phyloP scores from a whole-genome alignment of 2,797 vertebrate genomes.

The Myotis findleyi region DNA sequence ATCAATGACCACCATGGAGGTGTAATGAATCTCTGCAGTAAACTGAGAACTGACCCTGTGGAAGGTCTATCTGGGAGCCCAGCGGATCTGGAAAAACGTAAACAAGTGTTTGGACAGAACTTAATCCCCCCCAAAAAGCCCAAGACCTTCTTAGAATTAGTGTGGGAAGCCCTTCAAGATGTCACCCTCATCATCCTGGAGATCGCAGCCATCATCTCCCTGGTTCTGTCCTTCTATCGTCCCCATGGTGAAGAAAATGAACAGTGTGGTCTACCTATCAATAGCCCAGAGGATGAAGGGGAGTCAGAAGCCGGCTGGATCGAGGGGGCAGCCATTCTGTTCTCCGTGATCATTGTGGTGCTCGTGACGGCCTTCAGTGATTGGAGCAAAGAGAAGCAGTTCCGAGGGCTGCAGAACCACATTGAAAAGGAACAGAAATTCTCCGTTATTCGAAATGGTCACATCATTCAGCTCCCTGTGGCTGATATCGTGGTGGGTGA shows the following conservation, averaged over 20 bases:
- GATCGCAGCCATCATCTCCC: constrained; percentile 97
- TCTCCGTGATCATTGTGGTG: constrained; percentile 97
- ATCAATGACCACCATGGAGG: constrained; percentile 91
- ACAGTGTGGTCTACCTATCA: constrained; percentile 89
- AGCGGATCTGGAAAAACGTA: constrained; percentile 94
- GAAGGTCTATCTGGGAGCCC: constrained; percentile 98
- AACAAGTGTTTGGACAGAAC: constrained; percentile 93
- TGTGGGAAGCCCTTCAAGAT: constrained; percentile 99
- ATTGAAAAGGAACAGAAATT: constrained; percentile 99
- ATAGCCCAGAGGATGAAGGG: constrained; percentile 92
- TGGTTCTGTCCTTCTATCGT: constrained; percentile 97
- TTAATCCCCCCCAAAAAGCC: constrained; percentile 97
- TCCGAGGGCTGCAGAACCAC: constrained; percentile 97
- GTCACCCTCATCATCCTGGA: constrained; percentile 98
- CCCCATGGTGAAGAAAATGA: constrained; percentile 92
- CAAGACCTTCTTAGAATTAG: constrained; percentile 97
- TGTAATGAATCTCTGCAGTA: constrained; percentile 93
- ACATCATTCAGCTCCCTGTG: constrained; percentile 98
- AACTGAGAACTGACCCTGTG: constrained; percentile 94
- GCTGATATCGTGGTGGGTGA: constrained; percentile 97
- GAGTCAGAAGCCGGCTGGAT: constrained; percentile 98
- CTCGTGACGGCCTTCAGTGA: constrained; percentile 98
- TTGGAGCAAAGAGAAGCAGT: constrained; percentile 99
- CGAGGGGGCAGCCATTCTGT: constrained; percentile 97
- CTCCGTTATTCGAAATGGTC: constrained; percentile 96